Evolutionary conservation across 2,797 vertebrate species (phyloP), one percentile per base, ranked within the genome.

Genomic region (Alectoris magna): DNA sequence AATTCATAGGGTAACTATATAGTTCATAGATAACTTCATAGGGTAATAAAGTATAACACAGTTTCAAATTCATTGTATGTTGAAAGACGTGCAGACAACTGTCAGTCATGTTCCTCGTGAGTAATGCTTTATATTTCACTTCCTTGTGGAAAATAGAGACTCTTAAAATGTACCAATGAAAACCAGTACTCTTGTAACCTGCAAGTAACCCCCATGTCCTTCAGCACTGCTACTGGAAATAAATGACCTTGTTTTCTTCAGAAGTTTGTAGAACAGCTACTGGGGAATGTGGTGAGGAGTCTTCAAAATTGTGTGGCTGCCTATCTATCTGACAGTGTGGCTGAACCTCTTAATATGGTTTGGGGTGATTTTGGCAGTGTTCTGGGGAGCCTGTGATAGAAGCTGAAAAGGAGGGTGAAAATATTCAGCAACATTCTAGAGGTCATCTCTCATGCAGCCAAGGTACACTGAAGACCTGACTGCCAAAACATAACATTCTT

Each of bases 301-400:
- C 12, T 43, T 6, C 62, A 41, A 13, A 13, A 14, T 3, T 14
- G 27, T 43, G 12, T 64, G 39, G 18, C 8, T 14, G 12, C 13
- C 27, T 18, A 10, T 64, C 62, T 43, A 29, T 31, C 39, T 31
- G 62, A 43, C 39, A 64, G 11, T 18, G 5, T 14, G 27, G 27
- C 63, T 19, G 7, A 55, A 46, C 8, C 43, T 10, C 11, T 27
- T 2, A 1, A 4, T 6, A 27, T n/a, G 31, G 5, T 36, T 84
- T 55, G 34, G 6, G 19, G 2, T 49, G 48, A 24, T 39, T 49
- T 49, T 1, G 4, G 8, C 48, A 74, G 14, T 60, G 14, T 26
- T 64, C 64, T 8, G 2, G 22, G 19, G 1, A 12, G 29, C 0
- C 0, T 18, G 31, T 18, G 24, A 21, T 8, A 5, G n/a, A 38